Evolutionary conservation across 2,797 vertebrate species (phyloP), one percentile per base, ranked within the genome.

Genomic region (Chelmon rostratus): DNA sequence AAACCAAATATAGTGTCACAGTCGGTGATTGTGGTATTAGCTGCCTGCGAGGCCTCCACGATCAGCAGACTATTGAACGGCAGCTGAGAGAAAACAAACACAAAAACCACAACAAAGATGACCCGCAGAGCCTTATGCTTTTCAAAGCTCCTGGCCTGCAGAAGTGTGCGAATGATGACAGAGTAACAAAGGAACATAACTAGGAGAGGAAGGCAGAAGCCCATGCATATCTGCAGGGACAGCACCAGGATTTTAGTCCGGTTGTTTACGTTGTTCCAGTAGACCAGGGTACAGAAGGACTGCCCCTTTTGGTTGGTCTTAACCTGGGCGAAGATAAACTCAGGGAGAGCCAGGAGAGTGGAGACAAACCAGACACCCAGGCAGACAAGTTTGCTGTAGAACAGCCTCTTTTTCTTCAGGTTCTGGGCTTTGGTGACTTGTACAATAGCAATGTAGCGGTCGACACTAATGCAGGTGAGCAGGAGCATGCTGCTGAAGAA

Each of bases 81-180:
- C 42, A 98, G 91, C 86, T 98, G 97, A 7, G 97, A 97, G 33
- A 97, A 72, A 49, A 97, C 74, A 28, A 99, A 98, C 61, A 95
- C 93, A 0, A 95, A 95, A 50, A 98, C 93, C 50, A 98, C 96
- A 0, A 84, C 87, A 13, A 94, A 86, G 82, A 97, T 97, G 71
- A 98, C 97, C 35, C 93, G 96, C 4, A 98, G 89, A 0, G 97
- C 96, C 86, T 96, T 98, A 87, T 97, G 96, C 85, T 97, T 98
- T 75, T 97, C 94, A 1, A 96, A 97, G 91, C 64, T 97, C 87
- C 90, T 96, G 58, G 96, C 95, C 87, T 95, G 96, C 53, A 96
- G 86, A 42, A 99, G 94, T 1, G 94, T 97, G 73, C 94, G 95
- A 46, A 97, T 96, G 84, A 98, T 97, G 80, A 97, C 89, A 0